Percentiles rank a stretch among this genome's conserved stretches.
These are phyloP conservation scores for Mormyrus hasselquistii DNA, from an alignment of 2,797 vertebrate species.

Conservation along the genomic window DNA sequence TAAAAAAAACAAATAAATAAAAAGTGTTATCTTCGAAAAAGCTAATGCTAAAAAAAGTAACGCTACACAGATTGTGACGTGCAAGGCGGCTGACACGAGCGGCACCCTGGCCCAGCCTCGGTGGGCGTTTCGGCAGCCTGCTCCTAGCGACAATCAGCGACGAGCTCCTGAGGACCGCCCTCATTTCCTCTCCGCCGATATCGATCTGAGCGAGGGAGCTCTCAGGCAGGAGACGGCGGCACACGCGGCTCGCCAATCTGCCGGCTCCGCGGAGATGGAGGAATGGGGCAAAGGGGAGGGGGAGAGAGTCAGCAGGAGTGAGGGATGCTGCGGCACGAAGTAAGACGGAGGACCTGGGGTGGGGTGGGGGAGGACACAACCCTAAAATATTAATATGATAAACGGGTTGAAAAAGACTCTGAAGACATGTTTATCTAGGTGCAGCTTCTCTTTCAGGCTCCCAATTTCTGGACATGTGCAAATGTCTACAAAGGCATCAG, in stretches of 20 bases:
- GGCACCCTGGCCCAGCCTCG: neutral
- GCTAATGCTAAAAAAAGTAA: neutral
- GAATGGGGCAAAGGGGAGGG: slow-evolving; percentile 29
- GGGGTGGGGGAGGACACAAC: neutral
- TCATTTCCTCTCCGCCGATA: slow-evolving; percentile 41
- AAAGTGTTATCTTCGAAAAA: neutral
- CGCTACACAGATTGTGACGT: neutral
- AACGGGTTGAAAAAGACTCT: neutral
- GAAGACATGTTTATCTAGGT: neutral
- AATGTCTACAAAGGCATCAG: neutral
- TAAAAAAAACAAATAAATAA: neutral
- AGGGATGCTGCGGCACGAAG: neutral
- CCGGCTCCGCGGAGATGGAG: neutral
- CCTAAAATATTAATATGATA: neutral
- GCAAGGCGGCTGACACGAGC: neutral
- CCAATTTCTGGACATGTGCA: neutral
- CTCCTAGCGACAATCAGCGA: slow-evolving; percentile 10
- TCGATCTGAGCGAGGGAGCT: slow-evolving; percentile 41
- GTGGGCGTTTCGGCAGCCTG: neutral
- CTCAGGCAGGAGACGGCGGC: slow-evolving; percentile 40
- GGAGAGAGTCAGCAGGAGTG: too few species aligned
- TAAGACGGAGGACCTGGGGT: neutral
- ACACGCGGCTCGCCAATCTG: slow-evolving; percentile 24
- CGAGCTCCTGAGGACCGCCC: slow-evolving; percentile 31
- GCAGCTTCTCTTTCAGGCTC: neutral